Base-by-base conservation (phyloP, 2,888 invertebrate species). In the Neria commutata region DNA sequence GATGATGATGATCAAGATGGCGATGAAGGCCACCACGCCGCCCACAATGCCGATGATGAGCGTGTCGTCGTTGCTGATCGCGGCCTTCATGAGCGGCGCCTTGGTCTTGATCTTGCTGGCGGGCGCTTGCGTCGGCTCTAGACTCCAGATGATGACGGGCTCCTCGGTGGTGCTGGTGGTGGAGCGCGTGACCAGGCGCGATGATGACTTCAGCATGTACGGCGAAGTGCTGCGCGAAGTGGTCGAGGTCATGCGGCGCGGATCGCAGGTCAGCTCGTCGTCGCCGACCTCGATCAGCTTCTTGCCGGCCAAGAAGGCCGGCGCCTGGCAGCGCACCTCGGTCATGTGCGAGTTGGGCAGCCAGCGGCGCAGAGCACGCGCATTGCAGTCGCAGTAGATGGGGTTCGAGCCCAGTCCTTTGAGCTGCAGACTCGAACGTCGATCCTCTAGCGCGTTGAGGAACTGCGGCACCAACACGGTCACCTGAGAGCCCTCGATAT, bases 31-130 rank as follows among this genome's bases (percentile, higher is more conserved):
- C 1, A 95, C 94, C 1, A 95, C 94, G 1, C 95, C 94, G 0
- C 94, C 94, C 0, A 95, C 94, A 66, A 95, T 95, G n/a, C 94
- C 94, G 60, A 95, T 95, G 53, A 95, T 95, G n/a, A 95, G 84
- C 3, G 94, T 94, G 69, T 95, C 95, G 71, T 95, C 95, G 71
- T 94, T 94, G 56, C 87, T 89, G 0, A 88, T 85, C 14, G 86
- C 86, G 46, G 85, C 85, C 79, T 88, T 89, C 54, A 86, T 85
- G 48, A 85, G 86, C 21, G 84, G 86, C 60, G 77, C 78, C 75
- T 81, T 84, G 60, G 82, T 83, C 74, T 84, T 86, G 4, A 86
- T 77, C 70, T 85, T 83, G 72, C 89, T 84, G 17, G 86, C 83
- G 26, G 71, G 74, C 58, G 89, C 84, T 60, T 87, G 87, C 1